These are phyloP conservation scores for Oxyteleia sp. DNA, from an alignment of 2,888 invertebrate species.

Conservation along the genomic window DNA sequence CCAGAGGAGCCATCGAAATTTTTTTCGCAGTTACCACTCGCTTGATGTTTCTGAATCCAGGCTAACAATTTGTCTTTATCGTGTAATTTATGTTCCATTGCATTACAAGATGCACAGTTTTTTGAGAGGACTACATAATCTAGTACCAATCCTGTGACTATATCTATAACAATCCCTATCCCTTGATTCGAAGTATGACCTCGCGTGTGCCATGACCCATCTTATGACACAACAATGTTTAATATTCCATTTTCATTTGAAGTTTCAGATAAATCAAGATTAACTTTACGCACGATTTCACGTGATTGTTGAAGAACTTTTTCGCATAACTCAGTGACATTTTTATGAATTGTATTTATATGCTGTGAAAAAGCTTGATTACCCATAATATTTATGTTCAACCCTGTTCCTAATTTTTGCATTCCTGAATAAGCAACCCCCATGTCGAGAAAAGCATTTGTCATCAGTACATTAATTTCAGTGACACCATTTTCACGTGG, in stretches of 20 bases:
- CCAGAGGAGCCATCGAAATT: not conserved
- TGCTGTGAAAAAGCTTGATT: constrained; percentile 3
- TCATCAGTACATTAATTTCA: constrained; percentile 29
- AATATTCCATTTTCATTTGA: not conserved
- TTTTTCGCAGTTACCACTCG: not conserved
- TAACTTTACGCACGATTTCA: constrained; percentile 1
- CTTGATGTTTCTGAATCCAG: constrained; percentile 12
- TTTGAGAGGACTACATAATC: constrained; percentile 39
- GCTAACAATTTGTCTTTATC: constrained; percentile 9
- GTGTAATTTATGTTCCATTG: constrained; percentile 15
- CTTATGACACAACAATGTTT: constrained; percentile 15
- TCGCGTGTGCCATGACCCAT: constrained; percentile 35
- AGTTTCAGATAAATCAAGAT: not conserved
- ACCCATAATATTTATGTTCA: constrained; percentile 23
- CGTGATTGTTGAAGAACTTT: not conserved
- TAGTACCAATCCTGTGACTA: constrained; percentile 8
- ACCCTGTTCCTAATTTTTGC: constrained; percentile 19
- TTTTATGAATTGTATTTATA: constrained; percentile 5
- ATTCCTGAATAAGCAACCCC: constrained; percentile 18
- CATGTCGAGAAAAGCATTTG: constrained; percentile 27
- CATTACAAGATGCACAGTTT: constrained; percentile 15
- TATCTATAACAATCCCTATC: constrained; percentile 34
- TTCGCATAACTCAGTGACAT: not conserved
- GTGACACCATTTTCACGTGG: not conserved
- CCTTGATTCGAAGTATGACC: constrained; percentile 15